phyloP scores from a whole-genome alignment of 2,113 vertebrate genomes.

The Lepidothrix coronata region DNA sequence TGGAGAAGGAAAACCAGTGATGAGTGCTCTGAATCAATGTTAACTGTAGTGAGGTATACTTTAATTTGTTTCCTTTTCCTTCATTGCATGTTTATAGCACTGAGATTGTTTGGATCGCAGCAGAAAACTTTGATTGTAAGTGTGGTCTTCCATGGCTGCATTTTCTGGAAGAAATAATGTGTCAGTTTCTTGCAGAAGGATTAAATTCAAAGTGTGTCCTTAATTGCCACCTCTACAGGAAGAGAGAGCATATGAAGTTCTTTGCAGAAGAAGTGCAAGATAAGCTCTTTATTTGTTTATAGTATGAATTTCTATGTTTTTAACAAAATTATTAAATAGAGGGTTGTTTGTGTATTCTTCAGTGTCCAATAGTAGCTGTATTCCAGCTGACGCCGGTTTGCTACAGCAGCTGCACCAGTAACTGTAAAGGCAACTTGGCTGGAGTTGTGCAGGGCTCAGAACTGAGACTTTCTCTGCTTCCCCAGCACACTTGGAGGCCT shows the following conservation, averaged over 20 bases:
- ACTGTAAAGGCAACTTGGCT: not conserved
- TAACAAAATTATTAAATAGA: not conserved
- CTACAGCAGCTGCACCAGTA: not conserved
- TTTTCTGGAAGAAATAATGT: not conserved
- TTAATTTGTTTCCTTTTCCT: not conserved
- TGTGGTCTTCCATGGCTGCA: not conserved
- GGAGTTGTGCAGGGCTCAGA: not conserved
- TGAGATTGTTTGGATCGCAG: not conserved
- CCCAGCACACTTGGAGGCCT: not conserved
- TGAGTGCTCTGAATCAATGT: not conserved
- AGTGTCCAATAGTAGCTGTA: not conserved
- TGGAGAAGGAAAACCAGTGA: not conserved
- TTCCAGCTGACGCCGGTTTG: not conserved
- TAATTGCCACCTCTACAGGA: not conserved
- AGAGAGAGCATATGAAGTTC: not conserved
- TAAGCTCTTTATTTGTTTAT: not conserved
- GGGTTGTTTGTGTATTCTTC: not conserved
- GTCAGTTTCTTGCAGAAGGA: not conserved
- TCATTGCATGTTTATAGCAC: not conserved
- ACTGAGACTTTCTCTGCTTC: not conserved
- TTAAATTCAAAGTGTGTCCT: not conserved
- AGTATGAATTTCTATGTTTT: not conserved
- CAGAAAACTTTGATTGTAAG: not conserved
- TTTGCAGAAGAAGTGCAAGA: not conserved
- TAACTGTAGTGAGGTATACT: not conserved